Percentiles rank a stretch among this genome's conserved stretches.
phyloP scores from a whole-genome alignment of 64 coral and sea anemone genomes.

The Hydrozoanthus tunicans region DNA sequence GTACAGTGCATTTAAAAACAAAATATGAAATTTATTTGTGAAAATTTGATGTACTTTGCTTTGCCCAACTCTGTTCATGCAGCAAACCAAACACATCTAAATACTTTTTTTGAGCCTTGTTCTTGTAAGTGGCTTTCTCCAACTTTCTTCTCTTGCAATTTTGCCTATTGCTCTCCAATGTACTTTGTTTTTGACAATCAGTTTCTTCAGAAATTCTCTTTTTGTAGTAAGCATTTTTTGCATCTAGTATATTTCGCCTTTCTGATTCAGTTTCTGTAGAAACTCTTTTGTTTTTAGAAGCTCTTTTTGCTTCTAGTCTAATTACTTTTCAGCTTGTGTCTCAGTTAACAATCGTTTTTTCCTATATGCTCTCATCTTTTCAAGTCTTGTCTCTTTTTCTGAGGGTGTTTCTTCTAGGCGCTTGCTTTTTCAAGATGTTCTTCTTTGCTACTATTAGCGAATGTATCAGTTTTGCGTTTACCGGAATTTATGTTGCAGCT shows the following conservation, averaged over 20 bases:
- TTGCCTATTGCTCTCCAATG: neutral
- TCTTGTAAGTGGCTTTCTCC: neutral
- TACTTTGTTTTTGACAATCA: conserved; percentile 13
- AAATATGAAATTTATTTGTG: neutral
- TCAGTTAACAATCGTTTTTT: conserved; percentile 40
- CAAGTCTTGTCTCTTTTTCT: conserved; percentile 57
- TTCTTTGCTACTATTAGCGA: conserved; percentile 49
- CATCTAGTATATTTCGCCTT: conserved; percentile 20
- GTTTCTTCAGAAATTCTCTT: conserved; percentile 6
- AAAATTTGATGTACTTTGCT: neutral
- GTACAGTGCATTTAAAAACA: neutral
- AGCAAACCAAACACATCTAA: neutral
- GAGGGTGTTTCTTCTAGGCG: conserved; percentile 57
- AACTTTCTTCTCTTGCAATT: neutral
- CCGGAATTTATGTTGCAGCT: conserved; percentile 53
- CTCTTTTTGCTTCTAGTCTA: conserved; percentile 19
- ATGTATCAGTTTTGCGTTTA: conserved; percentile 53
- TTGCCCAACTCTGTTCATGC: neutral
- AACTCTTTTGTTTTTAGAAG: neutral
- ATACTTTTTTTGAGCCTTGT: neutral
- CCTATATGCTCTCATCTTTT: conserved; percentile 63
- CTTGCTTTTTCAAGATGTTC: conserved; percentile 59
- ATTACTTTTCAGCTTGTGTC: conserved; percentile 21
- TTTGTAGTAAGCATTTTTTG: conserved; percentile 4
- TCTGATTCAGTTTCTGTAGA: conserved; percentile 12